Base-by-base conservation (phyloP, 64 coral and sea anemone genomes). In the Cladopsammia gracilis region DNA sequence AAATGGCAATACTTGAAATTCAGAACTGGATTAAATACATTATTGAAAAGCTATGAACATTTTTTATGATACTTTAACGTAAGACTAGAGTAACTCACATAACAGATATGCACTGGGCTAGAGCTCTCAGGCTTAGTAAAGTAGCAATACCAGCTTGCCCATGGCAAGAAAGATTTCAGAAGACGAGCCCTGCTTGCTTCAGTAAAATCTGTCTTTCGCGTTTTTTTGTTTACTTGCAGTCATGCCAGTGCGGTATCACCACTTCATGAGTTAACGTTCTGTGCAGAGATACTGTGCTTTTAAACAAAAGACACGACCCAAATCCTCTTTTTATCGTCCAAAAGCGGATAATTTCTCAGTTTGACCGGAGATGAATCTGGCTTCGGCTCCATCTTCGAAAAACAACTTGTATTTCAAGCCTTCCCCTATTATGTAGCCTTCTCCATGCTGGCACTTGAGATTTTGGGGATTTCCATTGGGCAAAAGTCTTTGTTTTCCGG, bases 341-440 rank as follows among this genome's bases (percentile, higher is more conserved):
- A 66, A 5, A 66, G 64, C 23, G 64, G 20, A 66, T 20, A 66
- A 66, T n/a, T 66, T 16, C 64, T 66, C 23, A 66, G 16, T 66
- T 66, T 34, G 34, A 66, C 64, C 64, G 5, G 64, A n/a, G 16
- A 66, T 16, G 64, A 66, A 66, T 66, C 64, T 66, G 64, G 64
- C 64, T n/a, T 20, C 64, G 16, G 19, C 23, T 66, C 64, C 64
- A 66, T 66, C 64, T n/a, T 66, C 64, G 23, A 66, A 66, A 3
- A 66, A 66, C 64, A 66, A n/a, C 64, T 66, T 19, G 64, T 66
- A 66, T 19, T 66, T n/a, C 64, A 66, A 66, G 64, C 64, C 64
- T 19, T 66, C 16, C 18, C 64, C 16, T 66, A 34, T 34, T 34
- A 34, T 34, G 34, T 34, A 34, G 62, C 18, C 64, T 66, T 66